phyloP scores from a whole-genome alignment of 1,140 invertebrate genomes.

The Cydia fagiglandana region DNA sequence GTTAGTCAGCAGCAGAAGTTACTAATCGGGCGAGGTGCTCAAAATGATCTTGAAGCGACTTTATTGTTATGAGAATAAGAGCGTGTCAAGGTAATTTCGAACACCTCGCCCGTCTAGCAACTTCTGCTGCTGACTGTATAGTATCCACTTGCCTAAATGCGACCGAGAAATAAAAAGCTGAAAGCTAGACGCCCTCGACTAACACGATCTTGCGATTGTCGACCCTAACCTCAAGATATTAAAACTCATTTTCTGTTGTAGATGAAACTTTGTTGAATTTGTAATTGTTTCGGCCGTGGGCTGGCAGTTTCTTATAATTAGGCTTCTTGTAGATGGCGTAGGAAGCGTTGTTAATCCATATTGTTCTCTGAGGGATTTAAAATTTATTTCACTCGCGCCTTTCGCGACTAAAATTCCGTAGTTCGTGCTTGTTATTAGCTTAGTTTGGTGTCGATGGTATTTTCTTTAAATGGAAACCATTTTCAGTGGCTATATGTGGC shows the following conservation, averaged over 20 bases:
- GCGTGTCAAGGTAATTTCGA: no score
- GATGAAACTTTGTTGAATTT: conserved; percentile 53
- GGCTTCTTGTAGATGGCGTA: conserved; percentile 34
- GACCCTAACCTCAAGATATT: not conserved
- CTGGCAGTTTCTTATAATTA: conserved; percentile 49
- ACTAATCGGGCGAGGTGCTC: no score
- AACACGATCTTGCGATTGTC: not conserved
- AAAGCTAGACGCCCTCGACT: conserved; percentile 47
- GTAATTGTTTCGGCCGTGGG: conserved; percentile 54
- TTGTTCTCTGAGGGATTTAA: conserved; percentile 6
- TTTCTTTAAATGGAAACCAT: not conserved
- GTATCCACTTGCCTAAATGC: conserved; percentile 30
- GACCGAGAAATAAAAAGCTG: conserved; percentile 47
- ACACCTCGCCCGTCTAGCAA: no score
- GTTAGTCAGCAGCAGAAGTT: not conserved
- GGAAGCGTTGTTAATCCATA: conserved; percentile 25
- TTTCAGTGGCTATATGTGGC: not conserved
- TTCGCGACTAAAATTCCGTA: not conserved
- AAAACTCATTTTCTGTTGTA: not conserved
- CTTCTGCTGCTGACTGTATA: no score
- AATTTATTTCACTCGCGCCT: conserved; percentile 24
- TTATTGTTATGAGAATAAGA: no score
- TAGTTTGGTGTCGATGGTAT: not conserved
- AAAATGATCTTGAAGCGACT: no score
- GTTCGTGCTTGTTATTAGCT: not conserved